Evolutionary conservation across 2,113 vertebrate genomes (phyloP), one percentile per base, ranked within the genome.

Genomic region (Clarias gariepinus): DNA sequence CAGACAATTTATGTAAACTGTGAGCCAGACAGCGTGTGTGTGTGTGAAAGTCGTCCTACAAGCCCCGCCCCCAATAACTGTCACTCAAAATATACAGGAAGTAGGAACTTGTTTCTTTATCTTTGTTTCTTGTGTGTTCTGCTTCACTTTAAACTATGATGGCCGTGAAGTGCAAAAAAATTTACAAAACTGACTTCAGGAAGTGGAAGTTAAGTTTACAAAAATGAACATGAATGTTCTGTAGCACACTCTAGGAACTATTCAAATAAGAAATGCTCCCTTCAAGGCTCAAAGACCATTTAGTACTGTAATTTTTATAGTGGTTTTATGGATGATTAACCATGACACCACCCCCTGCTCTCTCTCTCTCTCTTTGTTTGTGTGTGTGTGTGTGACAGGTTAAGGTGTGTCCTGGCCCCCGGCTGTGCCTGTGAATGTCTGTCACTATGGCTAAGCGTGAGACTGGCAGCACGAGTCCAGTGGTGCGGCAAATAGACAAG

Each of bases 401-500:
- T 90, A 83, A 90, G 88, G 63, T 90, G 92, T 90, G 90, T 90
- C 86, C 23, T 79, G 68, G 86, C 85, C 81, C 81, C 87, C 61
- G 91, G 90, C 92, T 88, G 77, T 69, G 64, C 82, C 81, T 47
- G 73, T 94, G 92, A 90, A 94, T 94, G 93, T 94, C 92, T 89
- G 89, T 89, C 86, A 90, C 92, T 88, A 98, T 98, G 97, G 97
- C 96, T 1, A 96, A 96, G 89, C 96, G 94, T 0, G 96, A 96
- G 87, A 94, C 94, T 63, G 94, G 94, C 85, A 95, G 94, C 90
- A 91, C 96, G 91, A 97, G 97, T 92, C 97, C 97, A 0, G 97
- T 97, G 92, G 97, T 97, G 85, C 96, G 96, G 90, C 97, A 98
- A 90, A 98, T 98, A 93, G 97, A 98, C 95, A 97, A 98, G 85